These are phyloP conservation scores for Agrochola circellaris DNA, from an alignment of 2,888 invertebrate species.

Conservation along the genomic window DNA sequence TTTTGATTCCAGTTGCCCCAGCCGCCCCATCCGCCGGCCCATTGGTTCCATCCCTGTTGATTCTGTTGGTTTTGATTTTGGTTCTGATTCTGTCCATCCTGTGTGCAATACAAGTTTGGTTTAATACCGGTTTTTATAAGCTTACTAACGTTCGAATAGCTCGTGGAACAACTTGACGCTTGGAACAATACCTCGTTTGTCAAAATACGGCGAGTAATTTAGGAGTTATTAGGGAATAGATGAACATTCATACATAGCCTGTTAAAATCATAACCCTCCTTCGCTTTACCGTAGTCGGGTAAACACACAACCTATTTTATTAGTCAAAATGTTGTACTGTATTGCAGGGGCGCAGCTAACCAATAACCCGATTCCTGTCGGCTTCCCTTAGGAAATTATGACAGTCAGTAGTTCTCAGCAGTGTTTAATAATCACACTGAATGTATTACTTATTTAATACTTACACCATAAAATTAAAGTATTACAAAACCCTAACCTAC, in stretches of 20 bases:
- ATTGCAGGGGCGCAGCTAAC: no score
- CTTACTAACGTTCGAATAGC: neutral
- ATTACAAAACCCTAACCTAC: no score
- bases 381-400: no score
- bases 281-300: neutral
- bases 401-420: no score
- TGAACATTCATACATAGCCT: neutral
- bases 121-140: neutral
- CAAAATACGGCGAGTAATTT: neutral
- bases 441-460: no score
- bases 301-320: neutral
- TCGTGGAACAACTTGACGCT: neutral
- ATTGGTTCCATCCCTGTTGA: conserved; percentile 85
- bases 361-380: no score
- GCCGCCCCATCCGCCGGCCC: conserved; percentile 83
- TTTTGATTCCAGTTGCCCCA: conserved; percentile 70
- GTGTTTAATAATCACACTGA: no score
- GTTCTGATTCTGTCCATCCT: conserved; percentile 70
- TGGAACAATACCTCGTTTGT: neutral
- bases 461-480: no score
- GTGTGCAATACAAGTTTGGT: conserved; percentile 14
- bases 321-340: neutral
- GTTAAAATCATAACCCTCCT: neutral
- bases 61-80: conserved; percentile 71
- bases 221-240: no score